Evolutionary conservation across 2,113 vertebrate genomes (phyloP), one percentile per base, ranked within the genome.

Genomic region (Astatoreochromis straeleni): DNA sequence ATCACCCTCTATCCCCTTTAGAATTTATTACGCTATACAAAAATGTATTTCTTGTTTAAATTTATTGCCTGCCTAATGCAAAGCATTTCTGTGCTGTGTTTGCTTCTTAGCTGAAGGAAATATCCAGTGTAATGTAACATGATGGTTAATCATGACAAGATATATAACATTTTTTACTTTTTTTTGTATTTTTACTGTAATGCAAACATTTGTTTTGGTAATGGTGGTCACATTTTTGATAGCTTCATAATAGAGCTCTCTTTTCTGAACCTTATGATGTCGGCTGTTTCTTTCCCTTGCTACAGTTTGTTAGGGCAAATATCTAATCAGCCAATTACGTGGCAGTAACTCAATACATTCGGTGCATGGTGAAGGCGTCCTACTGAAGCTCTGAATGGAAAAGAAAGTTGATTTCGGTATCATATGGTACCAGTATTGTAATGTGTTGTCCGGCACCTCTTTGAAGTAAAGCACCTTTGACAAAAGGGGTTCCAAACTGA

Each of bases 241-340:
- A 57, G 38, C 7, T 51, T 2, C 8, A 11, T 19, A 1, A 29
- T 58, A 45, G 35, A 29, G 9, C 80, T 79, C 14, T 12, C 42
- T 49, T 49, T 8, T 47, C 26, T 31, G 26, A 51, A 51, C 26
- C 9, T 78, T 49, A 19, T 49, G 24, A 19, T 49, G 26, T 78
- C 1, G 4, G 6, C 0, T 1, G 7, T 49, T 47, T 49, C 16
- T 78, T 78, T 78, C 10, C 26, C 3, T 51, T 51, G 26, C 0
- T 78, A 13, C 5, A 78, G 9, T 29, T 75, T 47, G 40, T 75
- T 75, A 47, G 40, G 21, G 13, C 13, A 73, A 73, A 73, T 73
- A 24, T 68, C 65, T 70, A 70, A 73, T 26, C 13, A 26, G 68
- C 40, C 40, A 45, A 73, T 73, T 45, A 45, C 2, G 8, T 10